Conservation (phyloP, 2,888 invertebrate genomes). For the Synergus itoensis region DNA sequence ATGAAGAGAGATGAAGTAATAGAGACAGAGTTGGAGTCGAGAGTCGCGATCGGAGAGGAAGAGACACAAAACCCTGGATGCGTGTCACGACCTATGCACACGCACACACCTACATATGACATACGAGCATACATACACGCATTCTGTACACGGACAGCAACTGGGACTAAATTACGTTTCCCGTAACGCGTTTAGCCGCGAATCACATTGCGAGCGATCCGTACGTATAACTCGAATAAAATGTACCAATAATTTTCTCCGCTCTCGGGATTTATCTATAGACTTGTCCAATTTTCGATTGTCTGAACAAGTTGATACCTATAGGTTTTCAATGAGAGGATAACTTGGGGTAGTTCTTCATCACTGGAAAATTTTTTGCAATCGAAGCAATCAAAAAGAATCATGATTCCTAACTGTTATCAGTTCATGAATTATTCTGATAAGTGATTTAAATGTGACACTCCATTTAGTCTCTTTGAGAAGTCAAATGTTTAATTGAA, state of each 20-base stretch:
- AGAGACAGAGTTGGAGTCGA: conserved; percentile 49
- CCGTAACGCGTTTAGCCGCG: conserved; percentile 76
- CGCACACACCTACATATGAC: background rate
- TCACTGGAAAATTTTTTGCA: too few relatives aligned
- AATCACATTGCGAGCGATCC: conserved; percentile 75
- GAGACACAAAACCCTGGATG: conserved; percentile 51
- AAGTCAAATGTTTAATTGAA: too few relatives aligned
- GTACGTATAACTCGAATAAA: conserved; percentile 75
- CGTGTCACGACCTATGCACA: conserved; percentile 64
- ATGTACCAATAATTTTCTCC: conserved; percentile 63
- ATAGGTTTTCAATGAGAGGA: too few relatives aligned
- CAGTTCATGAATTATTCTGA: too few relatives aligned
- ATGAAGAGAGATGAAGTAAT: conserved; percentile 35
- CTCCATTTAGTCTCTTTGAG: too few relatives aligned
- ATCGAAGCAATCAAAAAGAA: too few relatives aligned
- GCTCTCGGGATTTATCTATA: background rate
- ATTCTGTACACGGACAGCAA: conserved; percentile 59
- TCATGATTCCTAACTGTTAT: too few relatives aligned
- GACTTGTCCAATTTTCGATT: background rate
- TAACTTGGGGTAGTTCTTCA: too few relatives aligned
- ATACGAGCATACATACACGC: too few relatives aligned
- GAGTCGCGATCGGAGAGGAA: conserved; percentile 42
- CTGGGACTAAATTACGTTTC: conserved; percentile 74
- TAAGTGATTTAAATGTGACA: too few relatives aligned
- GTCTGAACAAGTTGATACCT: background rate